Conservation (phyloP, 2,797 vertebrate species). For the Crenichthys baileyi region DNA sequence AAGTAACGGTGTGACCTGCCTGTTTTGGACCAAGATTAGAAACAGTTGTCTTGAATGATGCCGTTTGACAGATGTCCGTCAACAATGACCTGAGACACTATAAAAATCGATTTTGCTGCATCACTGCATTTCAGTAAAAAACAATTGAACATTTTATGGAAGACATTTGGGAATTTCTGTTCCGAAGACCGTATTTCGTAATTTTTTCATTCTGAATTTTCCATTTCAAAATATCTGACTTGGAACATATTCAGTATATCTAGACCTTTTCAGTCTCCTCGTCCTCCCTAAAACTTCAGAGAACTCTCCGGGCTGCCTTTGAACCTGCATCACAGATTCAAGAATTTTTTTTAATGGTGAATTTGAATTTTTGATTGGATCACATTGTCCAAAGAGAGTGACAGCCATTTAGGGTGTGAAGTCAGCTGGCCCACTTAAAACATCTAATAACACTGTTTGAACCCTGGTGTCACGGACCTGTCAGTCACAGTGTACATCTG, state of each 20-base stretch:
- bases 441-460: not conserved
- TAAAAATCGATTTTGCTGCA: not conserved
- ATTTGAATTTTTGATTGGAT: not conserved
- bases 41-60: not conserved
- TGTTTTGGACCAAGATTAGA: conserved; percentile 6
- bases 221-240: not conserved
- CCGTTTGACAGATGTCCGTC: not conserved
- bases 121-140: not conserved
- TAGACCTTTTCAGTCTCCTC: not conserved
- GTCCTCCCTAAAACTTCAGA: not conserved
- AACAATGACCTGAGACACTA: conserved; percentile 4
- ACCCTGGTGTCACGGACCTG: not conserved
- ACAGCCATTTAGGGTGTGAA: not conserved
- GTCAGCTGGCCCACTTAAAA: not conserved
- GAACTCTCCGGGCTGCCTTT: not conserved
- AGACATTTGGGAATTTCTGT: not conserved
- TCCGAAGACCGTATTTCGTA: not conserved
- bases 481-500: not conserved
- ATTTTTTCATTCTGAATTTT: not conserved
- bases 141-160: not conserved
- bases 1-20: not conserved
- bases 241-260: not conserved
- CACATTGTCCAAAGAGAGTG: too few relatives aligned
- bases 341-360: not conserved
- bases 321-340: not conserved